Conservation (phyloP, 2,888 invertebrate genomes). For the Chrysolina americana region DNA sequence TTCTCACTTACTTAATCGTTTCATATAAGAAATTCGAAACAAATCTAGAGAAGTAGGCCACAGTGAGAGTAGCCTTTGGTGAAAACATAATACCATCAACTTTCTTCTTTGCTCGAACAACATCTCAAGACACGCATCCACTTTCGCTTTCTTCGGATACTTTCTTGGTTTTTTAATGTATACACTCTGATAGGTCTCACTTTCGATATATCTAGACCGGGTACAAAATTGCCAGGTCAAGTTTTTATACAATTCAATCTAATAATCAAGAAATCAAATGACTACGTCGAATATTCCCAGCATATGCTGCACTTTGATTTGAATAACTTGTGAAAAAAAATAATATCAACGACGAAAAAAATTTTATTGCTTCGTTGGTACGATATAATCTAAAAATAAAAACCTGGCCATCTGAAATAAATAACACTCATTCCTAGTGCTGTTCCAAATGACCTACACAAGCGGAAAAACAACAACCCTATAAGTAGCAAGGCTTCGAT, state of each 20-base stretch:
- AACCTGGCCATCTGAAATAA: background rate
- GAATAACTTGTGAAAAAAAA: too few species aligned
- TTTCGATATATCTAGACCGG: slow-evolving; percentile 22
- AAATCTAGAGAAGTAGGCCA: slow-evolving; percentile 33
- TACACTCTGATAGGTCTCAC: slow-evolving; percentile 31
- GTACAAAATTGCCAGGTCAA: background rate
- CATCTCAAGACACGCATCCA: slow-evolving; percentile 33
- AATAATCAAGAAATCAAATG: too few species aligned
- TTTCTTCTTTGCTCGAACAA: slow-evolving; percentile 38
- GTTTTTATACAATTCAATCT: too few species aligned
- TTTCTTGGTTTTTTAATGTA: slow-evolving; percentile 32
- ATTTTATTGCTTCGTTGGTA: too few species aligned
- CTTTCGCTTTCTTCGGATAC: slow-evolving; percentile 46
- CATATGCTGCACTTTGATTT: too few species aligned
- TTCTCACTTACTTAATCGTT: background rate
- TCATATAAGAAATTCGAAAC: background rate
- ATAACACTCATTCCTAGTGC: background rate
- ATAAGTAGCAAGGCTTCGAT: background rate
- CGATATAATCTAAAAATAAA: slow-evolving; percentile 3
- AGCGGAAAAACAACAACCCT: background rate
- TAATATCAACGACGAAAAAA: too few species aligned
- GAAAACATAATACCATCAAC: slow-evolving; percentile 43
- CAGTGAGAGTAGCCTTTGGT: slow-evolving; percentile 49
- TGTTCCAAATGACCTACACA: background rate
- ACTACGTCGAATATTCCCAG: too few species aligned